Percentiles rank a stretch among this genome's conserved stretches.
Evolutionary conservation across 2,113 vertebrate genomes (phyloP).

Genomic region (Lophotis ruficrista): DNA sequence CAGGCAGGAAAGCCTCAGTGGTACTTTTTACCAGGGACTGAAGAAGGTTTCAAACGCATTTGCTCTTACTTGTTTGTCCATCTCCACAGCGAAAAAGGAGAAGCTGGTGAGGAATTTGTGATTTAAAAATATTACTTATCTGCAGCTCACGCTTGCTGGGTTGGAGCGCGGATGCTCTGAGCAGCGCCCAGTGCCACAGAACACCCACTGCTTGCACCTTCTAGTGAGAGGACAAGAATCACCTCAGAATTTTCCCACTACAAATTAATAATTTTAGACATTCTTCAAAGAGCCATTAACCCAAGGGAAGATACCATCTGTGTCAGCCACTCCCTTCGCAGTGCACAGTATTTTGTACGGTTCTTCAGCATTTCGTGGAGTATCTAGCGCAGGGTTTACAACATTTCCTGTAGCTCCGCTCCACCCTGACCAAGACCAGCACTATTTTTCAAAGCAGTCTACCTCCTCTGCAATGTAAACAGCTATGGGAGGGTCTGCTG

Average conservation of each 20-base stretch:
- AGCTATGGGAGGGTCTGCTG: neutral
- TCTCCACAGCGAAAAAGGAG: neutral
- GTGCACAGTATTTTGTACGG: neutral
- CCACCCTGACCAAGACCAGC: constrained; percentile 50
- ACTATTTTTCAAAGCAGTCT: neutral
- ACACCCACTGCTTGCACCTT: neutral
- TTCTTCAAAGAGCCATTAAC: neutral
- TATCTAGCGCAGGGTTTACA: constrained; percentile 42
- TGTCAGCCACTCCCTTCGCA: neutral
- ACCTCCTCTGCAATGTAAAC: neutral
- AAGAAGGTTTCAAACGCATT: neutral
- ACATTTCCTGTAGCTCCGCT: constrained; percentile 61
- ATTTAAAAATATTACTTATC: neutral
- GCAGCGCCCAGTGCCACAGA: neutral
- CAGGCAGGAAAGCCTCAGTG: neutral
- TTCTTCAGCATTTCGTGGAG: constrained; percentile 10
- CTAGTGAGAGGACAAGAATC: neutral
- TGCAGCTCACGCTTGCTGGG: neutral
- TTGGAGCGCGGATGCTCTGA: neutral
- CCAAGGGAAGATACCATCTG: neutral
- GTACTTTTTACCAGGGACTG: neutral
- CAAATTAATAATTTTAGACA: neutral
- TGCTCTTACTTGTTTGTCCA: neutral
- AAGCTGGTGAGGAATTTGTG: neutral
- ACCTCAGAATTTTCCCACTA: neutral